Percentiles rank a stretch among this genome's conserved stretches.
Conservation (phyloP, 2,113 vertebrate genomes). For the Hypanus sabinus region DNA sequence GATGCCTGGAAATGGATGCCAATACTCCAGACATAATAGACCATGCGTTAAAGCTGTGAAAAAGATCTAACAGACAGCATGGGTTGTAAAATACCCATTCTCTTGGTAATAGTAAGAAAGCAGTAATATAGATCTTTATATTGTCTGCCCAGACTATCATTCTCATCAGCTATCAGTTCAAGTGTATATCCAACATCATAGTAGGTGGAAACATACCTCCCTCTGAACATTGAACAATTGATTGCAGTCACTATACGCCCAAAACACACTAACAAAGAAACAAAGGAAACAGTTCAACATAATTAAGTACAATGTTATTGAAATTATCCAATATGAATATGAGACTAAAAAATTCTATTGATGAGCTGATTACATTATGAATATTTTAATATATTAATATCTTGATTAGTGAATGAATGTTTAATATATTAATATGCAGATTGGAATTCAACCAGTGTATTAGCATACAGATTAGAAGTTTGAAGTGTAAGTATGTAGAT, state of each 20-base stretch:
- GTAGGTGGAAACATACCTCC: background rate
- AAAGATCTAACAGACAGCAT: background rate
- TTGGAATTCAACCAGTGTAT: background rate
- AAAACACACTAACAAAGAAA: background rate
- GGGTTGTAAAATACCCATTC: background rate
- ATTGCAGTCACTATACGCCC: background rate
- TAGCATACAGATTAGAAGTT: background rate
- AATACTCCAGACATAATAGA: background rate
- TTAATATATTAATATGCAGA: background rate
- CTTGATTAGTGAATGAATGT: background rate
- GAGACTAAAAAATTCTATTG: background rate
- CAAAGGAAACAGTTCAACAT: background rate
- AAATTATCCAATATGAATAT: background rate
- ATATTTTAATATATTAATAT: constrained; percentile 12
- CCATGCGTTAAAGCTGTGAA: background rate
- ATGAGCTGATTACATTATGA: background rate
- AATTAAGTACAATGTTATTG: background rate
- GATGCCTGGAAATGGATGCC: no score
- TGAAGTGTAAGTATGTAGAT: background rate
- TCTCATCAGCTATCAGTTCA: background rate
- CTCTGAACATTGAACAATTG: background rate
- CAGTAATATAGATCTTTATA: background rate
- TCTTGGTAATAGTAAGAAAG: background rate
- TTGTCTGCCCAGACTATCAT: background rate
- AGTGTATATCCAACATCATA: background rate